phyloP scores from a whole-genome alignment of 2,113 vertebrate species.

The Amphiprion percula region DNA sequence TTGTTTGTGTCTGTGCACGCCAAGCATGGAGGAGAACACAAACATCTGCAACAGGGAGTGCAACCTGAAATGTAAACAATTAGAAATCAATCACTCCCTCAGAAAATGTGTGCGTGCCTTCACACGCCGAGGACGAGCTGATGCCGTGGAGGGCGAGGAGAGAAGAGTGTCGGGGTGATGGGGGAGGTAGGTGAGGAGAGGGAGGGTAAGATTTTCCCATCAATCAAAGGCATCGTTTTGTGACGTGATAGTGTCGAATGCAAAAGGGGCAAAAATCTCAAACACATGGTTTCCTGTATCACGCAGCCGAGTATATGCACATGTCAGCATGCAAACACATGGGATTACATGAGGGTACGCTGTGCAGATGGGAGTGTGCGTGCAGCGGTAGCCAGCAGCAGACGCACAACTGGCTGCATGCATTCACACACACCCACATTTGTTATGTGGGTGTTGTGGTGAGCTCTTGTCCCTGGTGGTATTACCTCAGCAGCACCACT shows the following conservation, averaged over 20 bases:
- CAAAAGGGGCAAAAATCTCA: slow-evolving; percentile 45
- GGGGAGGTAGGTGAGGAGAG: not conserved
- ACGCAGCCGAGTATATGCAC: slow-evolving; percentile 9
- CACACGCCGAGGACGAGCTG: slow-evolving; percentile 53
- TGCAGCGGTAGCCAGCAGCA: slow-evolving; percentile 59
- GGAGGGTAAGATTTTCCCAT: slow-evolving; percentile 22
- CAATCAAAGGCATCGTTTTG: slow-evolving; percentile 65
- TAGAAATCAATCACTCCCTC: slow-evolving; percentile 66
- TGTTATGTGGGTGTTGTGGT: slow-evolving; percentile 70
- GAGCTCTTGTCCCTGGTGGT: slow-evolving; percentile 56
- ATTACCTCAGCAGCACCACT: slow-evolving; percentile 68
- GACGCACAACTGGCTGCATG: slow-evolving; percentile 41
- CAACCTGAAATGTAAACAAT: slow-evolving; percentile 73
- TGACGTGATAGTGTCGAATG: slow-evolving; percentile 46
- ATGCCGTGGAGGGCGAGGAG: slow-evolving; percentile 40
- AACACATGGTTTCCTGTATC: slow-evolving; percentile 51
- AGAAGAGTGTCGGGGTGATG: not conserved
- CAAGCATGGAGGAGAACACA: slow-evolving; percentile 40
- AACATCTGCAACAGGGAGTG: slow-evolving; percentile 69
- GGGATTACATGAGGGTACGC: slow-evolving; percentile 37
- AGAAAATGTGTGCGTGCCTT: slow-evolving; percentile 63
- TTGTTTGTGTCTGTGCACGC: slow-evolving; percentile 57
- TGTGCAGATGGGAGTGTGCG: slow-evolving; percentile 35
- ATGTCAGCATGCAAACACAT: slow-evolving; percentile 55
- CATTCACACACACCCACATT: slow-evolving; percentile 58